A percentile compares a stretch with the other conserved stretches of the same genome.
Evolutionary conservation across 2,113 vertebrate genomes (phyloP).

Genomic region (Condylura cristata): DNA sequence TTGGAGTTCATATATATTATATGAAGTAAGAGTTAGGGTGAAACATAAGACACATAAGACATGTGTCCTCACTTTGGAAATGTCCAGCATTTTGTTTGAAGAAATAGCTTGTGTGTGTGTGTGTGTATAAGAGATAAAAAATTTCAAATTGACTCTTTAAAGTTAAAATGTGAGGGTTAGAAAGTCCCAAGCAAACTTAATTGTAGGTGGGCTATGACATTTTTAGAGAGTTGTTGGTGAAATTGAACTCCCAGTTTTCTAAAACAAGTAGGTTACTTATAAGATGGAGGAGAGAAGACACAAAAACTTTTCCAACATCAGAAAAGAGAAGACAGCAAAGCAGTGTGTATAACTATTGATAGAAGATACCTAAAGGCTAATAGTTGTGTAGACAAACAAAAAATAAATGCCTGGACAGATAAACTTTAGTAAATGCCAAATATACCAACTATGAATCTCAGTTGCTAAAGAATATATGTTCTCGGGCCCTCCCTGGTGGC

Average conservation of each 20-base stretch:
- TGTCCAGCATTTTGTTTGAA: neutral
- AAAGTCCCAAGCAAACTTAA: neutral
- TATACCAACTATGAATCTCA: neutral
- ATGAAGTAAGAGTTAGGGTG: neutral
- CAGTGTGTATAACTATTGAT: neutral
- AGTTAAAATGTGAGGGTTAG: neutral
- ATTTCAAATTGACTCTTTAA: neutral
- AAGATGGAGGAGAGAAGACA: neutral
- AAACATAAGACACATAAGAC: neutral
- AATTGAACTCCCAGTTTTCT: neutral
- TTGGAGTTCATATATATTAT: neutral
- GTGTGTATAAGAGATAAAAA: neutral
- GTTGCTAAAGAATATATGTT: neutral
- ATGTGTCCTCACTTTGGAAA: neutral
- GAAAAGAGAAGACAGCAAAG: neutral
- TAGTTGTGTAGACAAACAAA: neutral
- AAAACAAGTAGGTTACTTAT: neutral
- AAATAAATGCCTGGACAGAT: neutral
- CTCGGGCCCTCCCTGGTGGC: no score
- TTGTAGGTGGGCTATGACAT: neutral
- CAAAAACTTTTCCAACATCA: neutral
- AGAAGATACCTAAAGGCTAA: neutral
- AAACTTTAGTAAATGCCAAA: neutral
- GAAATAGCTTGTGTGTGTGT: neutral
- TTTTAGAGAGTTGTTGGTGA: neutral